These are phyloP conservation scores for Tor tambroides DNA, from an alignment of 2,113 vertebrate species.

Conservation along the genomic window DNA sequence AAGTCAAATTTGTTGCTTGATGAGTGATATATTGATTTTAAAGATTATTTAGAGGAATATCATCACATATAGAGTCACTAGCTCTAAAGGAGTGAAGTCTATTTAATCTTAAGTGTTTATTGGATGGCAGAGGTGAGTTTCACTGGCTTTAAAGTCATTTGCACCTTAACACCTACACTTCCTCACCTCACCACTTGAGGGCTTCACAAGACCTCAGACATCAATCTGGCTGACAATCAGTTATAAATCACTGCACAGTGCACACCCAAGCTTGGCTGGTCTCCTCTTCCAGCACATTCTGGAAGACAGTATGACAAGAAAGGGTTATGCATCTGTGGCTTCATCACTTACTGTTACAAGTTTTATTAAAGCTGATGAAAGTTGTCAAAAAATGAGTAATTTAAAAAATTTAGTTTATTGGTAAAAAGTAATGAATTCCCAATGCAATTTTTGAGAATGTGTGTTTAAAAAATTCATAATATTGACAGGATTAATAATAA, in stretches of 20 bases:
- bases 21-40: background rate
- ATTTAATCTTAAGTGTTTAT: constrained; percentile 10
- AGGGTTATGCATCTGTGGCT: background rate
- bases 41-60: background rate
- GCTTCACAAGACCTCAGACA: constrained; percentile 52
- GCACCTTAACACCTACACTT: constrained; percentile 1
- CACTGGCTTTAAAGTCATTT: constrained; percentile 13
- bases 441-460: too few species aligned
- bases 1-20: background rate
- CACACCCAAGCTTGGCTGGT: background rate
- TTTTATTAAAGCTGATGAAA: background rate
- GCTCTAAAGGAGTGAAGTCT: background rate
- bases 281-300: constrained; percentile 8
- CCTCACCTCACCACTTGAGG: constrained; percentile 45
- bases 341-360: background rate
- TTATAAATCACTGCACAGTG: background rate
- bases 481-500: too few species aligned
- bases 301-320: background rate
- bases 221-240: background rate
- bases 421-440: too few species aligned
- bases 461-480: too few species aligned
- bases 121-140: background rate
- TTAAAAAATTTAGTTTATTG: too few species aligned
- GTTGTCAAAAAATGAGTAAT: background rate
- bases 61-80: background rate